Evolutionary conservation across 2,113 vertebrate species (phyloP).

Genomic region (Oncorhynchus tshawytscha): DNA sequence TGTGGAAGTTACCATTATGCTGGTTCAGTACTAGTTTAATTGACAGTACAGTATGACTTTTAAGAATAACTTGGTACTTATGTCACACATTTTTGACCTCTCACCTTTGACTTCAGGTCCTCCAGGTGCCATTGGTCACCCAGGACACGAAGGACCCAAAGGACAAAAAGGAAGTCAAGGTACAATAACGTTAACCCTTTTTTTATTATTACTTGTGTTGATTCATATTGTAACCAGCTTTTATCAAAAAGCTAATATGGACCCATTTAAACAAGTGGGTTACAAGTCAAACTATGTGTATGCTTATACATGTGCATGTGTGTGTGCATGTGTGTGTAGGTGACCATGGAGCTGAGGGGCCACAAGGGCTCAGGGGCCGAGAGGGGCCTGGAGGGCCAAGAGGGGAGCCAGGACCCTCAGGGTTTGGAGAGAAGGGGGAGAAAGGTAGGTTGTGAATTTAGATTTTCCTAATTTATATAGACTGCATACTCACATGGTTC

Average conservation of each 20-base stretch:
- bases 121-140: constrained; percentile 77
- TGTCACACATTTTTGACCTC: constrained; percentile 7
- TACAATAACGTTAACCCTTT: constrained; percentile 40
- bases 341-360: constrained; percentile 85
- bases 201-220: too few species aligned
- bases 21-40: background rate
- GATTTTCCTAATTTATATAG: too few species aligned
- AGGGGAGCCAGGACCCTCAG: constrained; percentile 83
- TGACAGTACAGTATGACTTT: background rate
- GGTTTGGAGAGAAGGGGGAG: constrained; percentile 88
- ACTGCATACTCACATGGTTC: too few species aligned
- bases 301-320: background rate
- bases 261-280: background rate
- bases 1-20: background rate
- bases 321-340: constrained; percentile 66
- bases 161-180: constrained; percentile 91
- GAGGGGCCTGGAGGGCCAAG: constrained; percentile 84
- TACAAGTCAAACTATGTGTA: constrained; percentile 2
- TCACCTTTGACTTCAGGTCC: constrained; percentile 64
- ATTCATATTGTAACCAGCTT: background rate
- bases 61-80: background rate
- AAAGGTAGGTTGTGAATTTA: constrained; percentile 74
- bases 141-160: constrained; percentile 85
- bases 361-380: constrained; percentile 82
- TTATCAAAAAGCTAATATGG: background rate